Conservation (phyloP, 2,797 vertebrate genomes). For the Chrysolophus pictus region DNA sequence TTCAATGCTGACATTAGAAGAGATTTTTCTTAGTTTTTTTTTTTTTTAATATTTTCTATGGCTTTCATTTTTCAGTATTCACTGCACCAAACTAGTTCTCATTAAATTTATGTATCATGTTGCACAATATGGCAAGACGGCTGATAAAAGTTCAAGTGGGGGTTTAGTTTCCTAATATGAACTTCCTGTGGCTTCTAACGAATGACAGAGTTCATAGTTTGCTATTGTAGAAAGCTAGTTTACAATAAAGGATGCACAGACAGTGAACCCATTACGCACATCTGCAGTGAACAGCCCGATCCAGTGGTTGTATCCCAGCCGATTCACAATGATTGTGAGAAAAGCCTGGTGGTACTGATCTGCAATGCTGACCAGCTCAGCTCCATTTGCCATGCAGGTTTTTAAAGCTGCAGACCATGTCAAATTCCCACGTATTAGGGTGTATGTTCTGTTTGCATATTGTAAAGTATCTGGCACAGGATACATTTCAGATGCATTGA, state of each 20-base stretch:
- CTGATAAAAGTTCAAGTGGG: not conserved
- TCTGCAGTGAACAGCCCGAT: conserved; percentile 90
- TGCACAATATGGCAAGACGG: not conserved
- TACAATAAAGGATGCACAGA: not conserved
- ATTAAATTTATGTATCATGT: accelerated
- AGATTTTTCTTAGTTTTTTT: not conserved
- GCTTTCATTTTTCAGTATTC: not conserved
- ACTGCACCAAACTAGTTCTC: not conserved
- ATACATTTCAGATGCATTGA: conserved; percentile 67
- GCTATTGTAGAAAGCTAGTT: not conserved
- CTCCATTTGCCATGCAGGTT: conserved; percentile 82
- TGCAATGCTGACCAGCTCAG: conserved; percentile 89
- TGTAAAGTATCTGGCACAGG: conserved; percentile 84
- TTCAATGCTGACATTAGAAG: not conserved
- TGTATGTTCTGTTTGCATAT: conserved; percentile 89
- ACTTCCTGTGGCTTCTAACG: not conserved
- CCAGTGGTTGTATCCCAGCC: conserved; percentile 87
- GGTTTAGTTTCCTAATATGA: not conserved
- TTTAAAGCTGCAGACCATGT: conserved; percentile 90
- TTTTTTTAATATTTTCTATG: not conserved
- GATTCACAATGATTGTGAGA: conserved; percentile 90
- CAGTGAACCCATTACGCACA: conserved; percentile 76
- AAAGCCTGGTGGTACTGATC: conserved; percentile 94
- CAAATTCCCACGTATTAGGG: conserved; percentile 88
- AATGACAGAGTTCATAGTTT: not conserved